These are phyloP conservation scores for Zaprionus ornatus DNA, from an alignment of 1,140 invertebrate species.

Conservation along the genomic window DNA sequence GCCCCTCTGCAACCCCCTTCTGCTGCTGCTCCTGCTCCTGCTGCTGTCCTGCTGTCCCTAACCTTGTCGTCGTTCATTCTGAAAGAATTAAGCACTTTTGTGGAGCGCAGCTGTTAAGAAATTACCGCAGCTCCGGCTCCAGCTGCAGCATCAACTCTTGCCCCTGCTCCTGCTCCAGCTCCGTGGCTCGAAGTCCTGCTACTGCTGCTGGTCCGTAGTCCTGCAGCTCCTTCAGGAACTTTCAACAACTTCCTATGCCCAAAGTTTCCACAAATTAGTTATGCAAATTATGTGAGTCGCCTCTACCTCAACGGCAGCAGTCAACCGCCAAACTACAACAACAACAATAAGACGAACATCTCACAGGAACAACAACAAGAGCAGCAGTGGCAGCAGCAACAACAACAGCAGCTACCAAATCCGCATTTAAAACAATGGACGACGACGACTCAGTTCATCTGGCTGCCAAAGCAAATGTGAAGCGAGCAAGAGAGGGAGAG, in stretches of 20 bases:
- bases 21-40: background rate
- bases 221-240: conserved; percentile 66
- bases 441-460: conserved; percentile 39
- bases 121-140: conserved; percentile 52
- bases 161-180: conserved; percentile 9
- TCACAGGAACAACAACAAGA: conserved; percentile 7
- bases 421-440: conserved; percentile 74
- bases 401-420: conserved; percentile 44
- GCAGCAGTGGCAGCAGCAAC: conserved; percentile 10
- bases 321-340: conserved; percentile 43
- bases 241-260: conserved; percentile 80
- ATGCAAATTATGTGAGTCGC: conserved; percentile 81
- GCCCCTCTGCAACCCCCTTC: background rate
- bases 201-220: conserved; percentile 19
- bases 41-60: background rate
- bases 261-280: conserved; percentile 81
- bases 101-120: conserved; percentile 68
- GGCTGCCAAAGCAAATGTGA: conserved; percentile 41
- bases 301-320: conserved; percentile 62
- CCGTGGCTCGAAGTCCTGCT: background rate
- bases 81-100: conserved; percentile 80
- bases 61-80: conserved; percentile 57
- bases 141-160: conserved; percentile 7
- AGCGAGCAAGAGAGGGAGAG: conserved; percentile 8
- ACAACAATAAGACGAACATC: conserved; percentile 7